Percentiles rank a stretch among this genome's conserved stretches.
Evolutionary conservation across 2,797 vertebrate genomes (phyloP).

Genomic region (Nasua narica): DNA sequence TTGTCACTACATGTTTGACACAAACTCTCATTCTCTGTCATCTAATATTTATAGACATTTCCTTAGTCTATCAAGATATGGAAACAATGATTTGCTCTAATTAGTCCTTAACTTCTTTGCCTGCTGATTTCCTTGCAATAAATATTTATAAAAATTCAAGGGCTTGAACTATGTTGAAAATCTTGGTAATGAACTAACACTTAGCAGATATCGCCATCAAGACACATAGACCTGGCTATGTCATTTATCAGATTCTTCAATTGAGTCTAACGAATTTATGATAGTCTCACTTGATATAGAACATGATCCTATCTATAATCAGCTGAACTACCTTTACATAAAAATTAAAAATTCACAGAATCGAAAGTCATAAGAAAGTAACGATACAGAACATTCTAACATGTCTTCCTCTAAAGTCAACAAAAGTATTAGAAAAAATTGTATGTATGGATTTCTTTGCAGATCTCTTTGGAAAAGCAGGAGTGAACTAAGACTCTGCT

Average conservation of each 20-base stretch:
- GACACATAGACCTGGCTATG: neutral
- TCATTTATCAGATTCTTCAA: neutral
- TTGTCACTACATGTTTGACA: neutral
- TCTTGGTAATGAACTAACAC: neutral
- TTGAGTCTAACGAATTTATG: neutral
- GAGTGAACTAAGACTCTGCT: neutral
- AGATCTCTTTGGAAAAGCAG: neutral
- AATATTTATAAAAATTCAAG: neutral
- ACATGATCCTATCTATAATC: neutral
- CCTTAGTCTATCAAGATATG: neutral
- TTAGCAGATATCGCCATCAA: neutral
- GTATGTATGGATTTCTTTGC: neutral
- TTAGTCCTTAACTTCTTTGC: neutral
- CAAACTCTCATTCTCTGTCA: neutral
- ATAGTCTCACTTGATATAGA: neutral
- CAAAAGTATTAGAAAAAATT: neutral
- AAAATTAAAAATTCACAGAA: neutral
- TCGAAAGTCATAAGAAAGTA: neutral
- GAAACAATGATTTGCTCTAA: neutral
- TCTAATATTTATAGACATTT: neutral
- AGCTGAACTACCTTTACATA: neutral
- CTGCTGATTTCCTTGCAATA: neutral
- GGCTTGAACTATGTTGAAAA: neutral
- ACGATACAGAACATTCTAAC: neutral
- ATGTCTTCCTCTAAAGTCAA: neutral